These are phyloP conservation scores for Leptocoma aspasia DNA, from an alignment of 2,113 vertebrate species.

Conservation along the genomic window DNA sequence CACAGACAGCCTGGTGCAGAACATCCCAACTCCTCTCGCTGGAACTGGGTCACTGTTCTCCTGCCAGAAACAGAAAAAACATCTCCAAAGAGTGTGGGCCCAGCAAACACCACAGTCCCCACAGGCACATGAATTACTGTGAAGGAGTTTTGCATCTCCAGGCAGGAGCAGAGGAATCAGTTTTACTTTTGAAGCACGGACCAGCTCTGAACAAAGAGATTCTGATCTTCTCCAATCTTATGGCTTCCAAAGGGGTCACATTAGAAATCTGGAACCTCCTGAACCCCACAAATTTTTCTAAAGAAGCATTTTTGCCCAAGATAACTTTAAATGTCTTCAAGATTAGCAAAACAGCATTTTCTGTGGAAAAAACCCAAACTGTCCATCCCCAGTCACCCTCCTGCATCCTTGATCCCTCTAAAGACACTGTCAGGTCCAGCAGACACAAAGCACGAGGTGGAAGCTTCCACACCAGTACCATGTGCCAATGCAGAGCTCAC, in stretches of 20 bases:
- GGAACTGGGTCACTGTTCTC: not conserved
- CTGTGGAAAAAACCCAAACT: not conserved
- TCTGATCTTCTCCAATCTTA: not conserved
- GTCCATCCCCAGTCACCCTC: not conserved
- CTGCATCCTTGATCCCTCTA: not conserved
- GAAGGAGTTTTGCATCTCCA: not conserved
- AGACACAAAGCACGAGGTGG: not conserved
- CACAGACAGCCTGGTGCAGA: not conserved
- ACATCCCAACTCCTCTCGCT: not conserved
- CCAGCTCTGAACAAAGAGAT: not conserved
- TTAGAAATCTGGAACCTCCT: not conserved
- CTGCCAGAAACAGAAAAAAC: not conserved
- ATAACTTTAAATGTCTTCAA: not conserved
- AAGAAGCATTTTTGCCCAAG: not conserved
- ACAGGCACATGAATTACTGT: not conserved
- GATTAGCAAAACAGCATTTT: not conserved
- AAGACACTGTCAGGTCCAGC: not conserved
- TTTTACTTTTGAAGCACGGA: not conserved
- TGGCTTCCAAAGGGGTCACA: not conserved
- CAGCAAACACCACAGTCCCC: not conserved
- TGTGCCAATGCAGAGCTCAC: not conserved
- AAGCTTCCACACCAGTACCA: not conserved
- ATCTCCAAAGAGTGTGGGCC: not conserved
- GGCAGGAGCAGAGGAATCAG: not conserved
- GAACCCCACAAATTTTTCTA: not conserved